Conservation (phyloP, 2,888 invertebrate genomes). For the Leptothorax acervorum region DNA sequence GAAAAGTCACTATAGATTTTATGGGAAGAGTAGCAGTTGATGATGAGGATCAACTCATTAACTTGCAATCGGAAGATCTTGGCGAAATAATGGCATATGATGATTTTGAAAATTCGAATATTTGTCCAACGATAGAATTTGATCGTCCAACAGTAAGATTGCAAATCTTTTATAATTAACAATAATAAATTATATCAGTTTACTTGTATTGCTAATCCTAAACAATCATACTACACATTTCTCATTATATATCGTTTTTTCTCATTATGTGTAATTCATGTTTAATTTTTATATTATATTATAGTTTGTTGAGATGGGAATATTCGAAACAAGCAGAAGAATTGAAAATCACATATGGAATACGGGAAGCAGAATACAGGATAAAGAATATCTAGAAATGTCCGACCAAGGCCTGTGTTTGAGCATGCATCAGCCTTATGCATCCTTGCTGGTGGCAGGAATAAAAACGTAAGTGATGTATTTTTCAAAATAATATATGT, state of each 20-base stretch:
- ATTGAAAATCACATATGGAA: conserved; percentile 38
- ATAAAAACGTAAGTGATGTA: conserved; percentile 92
- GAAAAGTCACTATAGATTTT: conserved; percentile 92
- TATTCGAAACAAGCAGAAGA: conserved; percentile 39
- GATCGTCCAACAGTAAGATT: conserved; percentile 76
- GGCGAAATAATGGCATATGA: conserved; percentile 72
- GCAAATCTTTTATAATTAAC: conserved; percentile 27
- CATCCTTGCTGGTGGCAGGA: conserved; percentile 95
- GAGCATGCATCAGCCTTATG: conserved; percentile 98
- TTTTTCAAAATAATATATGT: background rate
- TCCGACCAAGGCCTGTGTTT: conserved; percentile 95
- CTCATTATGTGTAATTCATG: background rate
- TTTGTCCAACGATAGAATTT: conserved; percentile 79
- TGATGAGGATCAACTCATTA: conserved; percentile 75
- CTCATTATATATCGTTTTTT: background rate
- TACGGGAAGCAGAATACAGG: conserved; percentile 88
- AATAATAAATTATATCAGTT: conserved; percentile 13
- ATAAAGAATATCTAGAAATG: conserved; percentile 93
- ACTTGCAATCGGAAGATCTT: conserved; percentile 73
- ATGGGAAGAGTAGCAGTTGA: conserved; percentile 86
- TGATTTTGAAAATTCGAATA: conserved; percentile 61
- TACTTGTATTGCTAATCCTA: background rate
- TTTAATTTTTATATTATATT: background rate
- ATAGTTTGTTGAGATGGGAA: conserved; percentile 36
- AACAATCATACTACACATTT: conserved; percentile 1